Percentiles rank a stretch among this genome's conserved stretches.
These are phyloP conservation scores for Chaetodon auriga DNA, from an alignment of 2,113 vertebrate genomes.

Conservation along the genomic window DNA sequence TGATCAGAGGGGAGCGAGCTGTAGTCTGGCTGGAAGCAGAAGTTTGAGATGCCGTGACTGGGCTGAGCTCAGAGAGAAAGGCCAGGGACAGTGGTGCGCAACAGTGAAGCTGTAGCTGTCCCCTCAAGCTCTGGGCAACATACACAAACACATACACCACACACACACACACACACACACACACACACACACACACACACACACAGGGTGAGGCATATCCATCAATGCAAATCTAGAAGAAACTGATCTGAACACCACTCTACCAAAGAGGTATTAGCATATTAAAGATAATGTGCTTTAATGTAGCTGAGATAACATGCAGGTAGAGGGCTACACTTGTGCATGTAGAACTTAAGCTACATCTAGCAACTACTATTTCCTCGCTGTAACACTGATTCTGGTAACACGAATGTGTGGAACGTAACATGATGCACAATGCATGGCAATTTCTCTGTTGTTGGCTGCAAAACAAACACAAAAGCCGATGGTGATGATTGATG, in stretches of 20 bases:
- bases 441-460: too few species aligned
- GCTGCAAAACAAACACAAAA: too few species aligned
- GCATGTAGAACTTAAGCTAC: too few species aligned
- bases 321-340: too few species aligned
- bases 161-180: slow-evolving; percentile 36
- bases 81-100: slow-evolving; percentile 73
- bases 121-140: slow-evolving; percentile 50
- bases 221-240: slow-evolving; percentile 54
- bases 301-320: too few species aligned
- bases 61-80: slow-evolving; percentile 53
- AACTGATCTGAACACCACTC: slow-evolving; percentile 43
- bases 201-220: slow-evolving; percentile 31
- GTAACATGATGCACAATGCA: too few species aligned
- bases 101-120: slow-evolving; percentile 72
- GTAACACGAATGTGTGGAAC: too few species aligned
- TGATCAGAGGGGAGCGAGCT: slow-evolving; percentile 32
- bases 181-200: slow-evolving; percentile 27
- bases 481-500: too few species aligned
- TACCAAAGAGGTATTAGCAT: too few species aligned
- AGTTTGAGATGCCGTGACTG: slow-evolving; percentile 59
- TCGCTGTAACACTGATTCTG: too few species aligned
- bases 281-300: too few species aligned
- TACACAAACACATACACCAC: slow-evolving; percentile 6
- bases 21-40: slow-evolving; percentile 52
- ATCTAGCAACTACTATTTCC: too few species aligned